Conservation (phyloP, 2,797 vertebrate species). For the Synanceia verrucosa region DNA sequence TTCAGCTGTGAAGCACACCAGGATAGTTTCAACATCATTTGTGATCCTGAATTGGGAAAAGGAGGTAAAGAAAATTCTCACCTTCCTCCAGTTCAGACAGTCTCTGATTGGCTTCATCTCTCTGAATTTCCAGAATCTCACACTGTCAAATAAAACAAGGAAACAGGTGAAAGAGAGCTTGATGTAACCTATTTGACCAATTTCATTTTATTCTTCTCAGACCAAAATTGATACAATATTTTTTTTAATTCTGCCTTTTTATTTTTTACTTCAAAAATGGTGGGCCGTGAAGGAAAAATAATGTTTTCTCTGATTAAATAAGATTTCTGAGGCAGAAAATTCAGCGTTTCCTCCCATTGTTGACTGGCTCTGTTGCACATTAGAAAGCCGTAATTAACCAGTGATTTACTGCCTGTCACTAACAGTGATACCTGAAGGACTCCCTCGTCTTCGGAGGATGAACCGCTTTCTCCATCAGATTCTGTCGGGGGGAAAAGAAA, state of each 20-base stretch:
- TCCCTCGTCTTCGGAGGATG: conserved; percentile 74
- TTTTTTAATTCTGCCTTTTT: conserved; percentile 13
- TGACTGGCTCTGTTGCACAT: conserved; percentile 6
- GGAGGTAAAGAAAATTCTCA: conserved; percentile 47
- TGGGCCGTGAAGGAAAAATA: neutral
- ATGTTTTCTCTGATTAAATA: neutral
- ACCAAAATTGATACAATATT: too few species aligned
- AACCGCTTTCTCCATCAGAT: conserved; percentile 61
- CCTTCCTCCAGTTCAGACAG: conserved; percentile 81
- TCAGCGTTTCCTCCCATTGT: neutral
- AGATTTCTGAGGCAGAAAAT: too few species aligned
- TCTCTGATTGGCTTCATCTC: conserved; percentile 69
- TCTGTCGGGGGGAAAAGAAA: conserved; percentile 55
- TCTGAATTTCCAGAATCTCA: conserved; percentile 62
- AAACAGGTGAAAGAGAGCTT: neutral
- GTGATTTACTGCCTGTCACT: neutral
- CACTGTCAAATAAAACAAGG: conserved; percentile 55
- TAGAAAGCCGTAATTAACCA: conserved; percentile 5
- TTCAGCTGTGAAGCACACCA: neutral
- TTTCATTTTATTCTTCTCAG: too few species aligned
- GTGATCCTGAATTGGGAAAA: neutral
- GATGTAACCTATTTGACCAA: conserved; percentile 4
- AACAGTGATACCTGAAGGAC: conserved; percentile 73
- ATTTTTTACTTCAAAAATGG: neutral
- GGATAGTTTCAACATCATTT: neutral